Conservation (phyloP, 2,888 invertebrate genomes). For the Eledone cirrhosa region DNA sequence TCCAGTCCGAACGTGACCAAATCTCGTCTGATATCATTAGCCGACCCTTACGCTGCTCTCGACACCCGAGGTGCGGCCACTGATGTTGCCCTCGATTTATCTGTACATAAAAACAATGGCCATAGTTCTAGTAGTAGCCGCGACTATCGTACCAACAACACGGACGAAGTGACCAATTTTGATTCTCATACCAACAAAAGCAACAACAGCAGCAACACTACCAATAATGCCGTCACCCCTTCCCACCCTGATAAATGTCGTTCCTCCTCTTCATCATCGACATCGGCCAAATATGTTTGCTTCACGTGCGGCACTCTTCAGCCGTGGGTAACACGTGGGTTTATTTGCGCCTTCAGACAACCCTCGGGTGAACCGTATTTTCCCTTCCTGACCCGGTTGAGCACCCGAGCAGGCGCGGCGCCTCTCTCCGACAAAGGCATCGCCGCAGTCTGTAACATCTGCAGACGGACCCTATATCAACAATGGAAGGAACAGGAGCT, state of each 20-base stretch:
- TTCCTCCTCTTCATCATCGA: constrained; percentile 3
- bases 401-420: constrained; percentile 84
- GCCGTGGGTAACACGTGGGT: constrained; percentile 78
- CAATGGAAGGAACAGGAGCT: constrained; percentile 85
- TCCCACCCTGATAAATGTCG: background rate
- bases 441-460: constrained; percentile 87
- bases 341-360: constrained; percentile 85
- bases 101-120: constrained; percentile 25
- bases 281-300: constrained; percentile 78
- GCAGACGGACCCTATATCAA: constrained; percentile 85
- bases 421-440: constrained; percentile 89
- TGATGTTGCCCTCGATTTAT: constrained; percentile 23
- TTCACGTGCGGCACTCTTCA: constrained; percentile 87
- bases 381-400: constrained; percentile 84
- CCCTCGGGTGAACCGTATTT: constrained; percentile 77
- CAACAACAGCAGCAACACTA: background rate
- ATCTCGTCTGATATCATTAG: constrained; percentile 9
- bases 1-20: constrained; percentile 10
- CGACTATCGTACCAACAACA: constrained; percentile 21
- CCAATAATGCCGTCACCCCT: background rate
- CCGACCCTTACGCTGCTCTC: background rate
- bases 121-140: constrained; percentile 20
- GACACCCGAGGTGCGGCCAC: background rate
- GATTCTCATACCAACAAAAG: background rate
- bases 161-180: too few relatives aligned